These are phyloP conservation scores for Pseudococcus viburni DNA, from an alignment of 2,888 invertebrate species.

Conservation along the genomic window DNA sequence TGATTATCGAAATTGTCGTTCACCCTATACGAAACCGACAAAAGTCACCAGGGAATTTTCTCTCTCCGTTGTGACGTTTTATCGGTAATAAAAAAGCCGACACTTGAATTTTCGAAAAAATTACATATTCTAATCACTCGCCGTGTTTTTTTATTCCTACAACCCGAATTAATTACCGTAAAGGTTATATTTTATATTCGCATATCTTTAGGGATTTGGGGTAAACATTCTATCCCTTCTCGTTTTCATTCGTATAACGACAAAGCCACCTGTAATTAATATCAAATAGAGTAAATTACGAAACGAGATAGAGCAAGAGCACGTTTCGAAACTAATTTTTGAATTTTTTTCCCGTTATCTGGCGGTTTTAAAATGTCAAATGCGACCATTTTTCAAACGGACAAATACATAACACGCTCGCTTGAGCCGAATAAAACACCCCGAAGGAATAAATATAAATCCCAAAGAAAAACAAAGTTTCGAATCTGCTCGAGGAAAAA, in stretches of 20 bases:
- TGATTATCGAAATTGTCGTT: constrained; percentile 34
- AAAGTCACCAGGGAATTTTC: background rate
- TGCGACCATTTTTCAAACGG: constrained; percentile 21
- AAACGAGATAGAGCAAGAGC: constrained; percentile 20
- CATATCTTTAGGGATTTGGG: background rate
- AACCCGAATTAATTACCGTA: constrained; percentile 10
- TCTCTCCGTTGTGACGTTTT: background rate
- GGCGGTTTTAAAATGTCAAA: constrained; percentile 37
- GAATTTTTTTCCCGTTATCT: constrained; percentile 4
- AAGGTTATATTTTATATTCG: constrained; percentile 25
- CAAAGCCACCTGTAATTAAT: constrained; percentile 24
- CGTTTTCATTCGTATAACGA: constrained; percentile 34
- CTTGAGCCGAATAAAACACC: constrained; percentile 23
- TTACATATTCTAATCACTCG: constrained; percentile 33
- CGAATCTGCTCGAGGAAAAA: background rate
- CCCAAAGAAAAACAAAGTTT: constrained; percentile 13
- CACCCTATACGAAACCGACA: background rate
- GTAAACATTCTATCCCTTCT: background rate
- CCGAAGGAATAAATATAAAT: constrained; percentile 17
- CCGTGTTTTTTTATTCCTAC: constrained; percentile 22
- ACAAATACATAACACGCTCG: background rate
- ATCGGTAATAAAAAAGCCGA: constrained; percentile 11
- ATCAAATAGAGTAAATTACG: constrained; percentile 44
- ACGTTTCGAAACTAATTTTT: constrained; percentile 43
- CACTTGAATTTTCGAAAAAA: constrained; percentile 30